A percentile compares a stretch with the other conserved stretches of the same genome.
These are phyloP conservation scores for Ptychodera flava DNA, from an alignment of 35 echinoderm and acorn worm genomes.

Conservation along the genomic window DNA sequence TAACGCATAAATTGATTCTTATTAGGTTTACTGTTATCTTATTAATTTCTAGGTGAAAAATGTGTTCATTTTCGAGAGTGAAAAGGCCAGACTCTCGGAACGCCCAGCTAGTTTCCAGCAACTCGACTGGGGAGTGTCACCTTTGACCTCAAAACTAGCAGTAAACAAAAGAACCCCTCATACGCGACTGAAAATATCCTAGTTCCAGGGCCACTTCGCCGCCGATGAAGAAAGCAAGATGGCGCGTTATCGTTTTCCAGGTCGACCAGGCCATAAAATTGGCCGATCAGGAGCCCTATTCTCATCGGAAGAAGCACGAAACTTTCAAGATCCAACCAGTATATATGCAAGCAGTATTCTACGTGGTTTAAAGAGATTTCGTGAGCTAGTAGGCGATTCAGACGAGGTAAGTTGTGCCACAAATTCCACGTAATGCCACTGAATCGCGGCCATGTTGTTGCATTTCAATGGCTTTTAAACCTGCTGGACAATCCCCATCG, in stretches of 20 bases:
- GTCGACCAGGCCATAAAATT: slow-evolving; percentile 81
- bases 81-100: no score
- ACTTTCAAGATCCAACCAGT: slow-evolving; percentile 51
- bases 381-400: slow-evolving; percentile 89
- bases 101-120: no score
- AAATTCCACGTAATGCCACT: neutral
- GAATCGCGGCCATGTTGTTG: neutral
- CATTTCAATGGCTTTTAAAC: neutral
- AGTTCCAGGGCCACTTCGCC: slow-evolving; percentile 3
- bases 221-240: slow-evolving; percentile 41
- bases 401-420: slow-evolving; percentile 58
- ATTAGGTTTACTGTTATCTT: no score
- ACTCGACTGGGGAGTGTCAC: no score
- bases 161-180: neutral
- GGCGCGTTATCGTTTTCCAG: slow-evolving; percentile 83
- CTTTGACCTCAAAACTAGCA: neutral
- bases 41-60: no score
- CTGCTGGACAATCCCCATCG: no score
- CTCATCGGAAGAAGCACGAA: slow-evolving; percentile 66
- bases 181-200: neutral
- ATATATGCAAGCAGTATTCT: slow-evolving; percentile 77
- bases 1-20: no score
- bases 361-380: slow-evolving; percentile 84
- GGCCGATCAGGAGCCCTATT: slow-evolving; percentile 74
- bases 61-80: no score